A percentile compares a stretch with the other conserved stretches of the same genome.
These are phyloP conservation scores for Nephrotoma flavescens DNA, from an alignment of 2,888 invertebrate species.

Conservation along the genomic window DNA sequence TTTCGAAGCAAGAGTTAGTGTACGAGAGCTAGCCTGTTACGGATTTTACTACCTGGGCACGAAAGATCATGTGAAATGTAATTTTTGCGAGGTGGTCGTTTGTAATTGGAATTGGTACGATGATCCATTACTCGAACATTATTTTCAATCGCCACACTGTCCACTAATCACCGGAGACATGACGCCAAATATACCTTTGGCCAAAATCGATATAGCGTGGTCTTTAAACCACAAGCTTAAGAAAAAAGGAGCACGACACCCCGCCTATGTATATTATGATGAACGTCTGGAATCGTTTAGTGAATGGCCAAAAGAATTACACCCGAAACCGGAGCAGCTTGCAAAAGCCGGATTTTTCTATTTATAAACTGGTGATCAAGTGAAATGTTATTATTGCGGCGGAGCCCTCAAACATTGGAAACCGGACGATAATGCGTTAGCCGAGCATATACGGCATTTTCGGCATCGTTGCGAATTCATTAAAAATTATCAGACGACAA, in stretches of 20 bases:
- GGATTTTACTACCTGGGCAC: neutral
- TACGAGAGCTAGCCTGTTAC: neutral
- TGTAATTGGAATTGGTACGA: neutral
- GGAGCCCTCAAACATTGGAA: neutral
- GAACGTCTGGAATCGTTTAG: neutral
- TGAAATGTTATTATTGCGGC: neutral
- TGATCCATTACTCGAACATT: neutral
- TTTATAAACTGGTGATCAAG: neutral
- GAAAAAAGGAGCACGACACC: neutral
- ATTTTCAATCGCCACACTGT: neutral
- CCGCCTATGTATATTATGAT: neutral
- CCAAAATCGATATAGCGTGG: neutral
- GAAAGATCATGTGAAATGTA: neutral
- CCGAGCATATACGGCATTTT: neutral
- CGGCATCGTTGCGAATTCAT: neutral
- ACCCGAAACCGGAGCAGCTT: neutral
- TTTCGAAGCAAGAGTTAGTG: neutral
- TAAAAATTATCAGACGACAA: neutral
- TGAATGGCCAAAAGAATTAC: neutral
- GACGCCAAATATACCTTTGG: neutral
- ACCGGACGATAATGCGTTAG: neutral
- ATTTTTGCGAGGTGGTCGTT: neutral
- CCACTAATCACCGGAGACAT: neutral
- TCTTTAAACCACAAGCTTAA: neutral
- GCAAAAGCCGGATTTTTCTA: neutral